phyloP scores from a whole-genome alignment of 2,888 invertebrate genomes.

The Mimachlamys varia region DNA sequence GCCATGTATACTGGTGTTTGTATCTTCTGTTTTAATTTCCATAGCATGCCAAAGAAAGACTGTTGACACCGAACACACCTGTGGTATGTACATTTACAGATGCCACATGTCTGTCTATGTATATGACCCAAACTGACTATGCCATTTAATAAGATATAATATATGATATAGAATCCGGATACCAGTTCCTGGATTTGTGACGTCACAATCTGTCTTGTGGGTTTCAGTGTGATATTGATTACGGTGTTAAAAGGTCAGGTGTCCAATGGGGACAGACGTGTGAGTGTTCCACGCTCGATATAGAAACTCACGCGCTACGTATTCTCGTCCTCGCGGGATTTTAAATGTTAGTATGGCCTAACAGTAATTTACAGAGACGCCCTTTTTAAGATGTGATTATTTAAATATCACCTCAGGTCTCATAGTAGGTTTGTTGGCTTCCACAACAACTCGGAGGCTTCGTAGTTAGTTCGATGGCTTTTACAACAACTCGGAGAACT shows the following conservation, averaged over 20 bases:
- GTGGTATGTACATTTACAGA: too few species aligned
- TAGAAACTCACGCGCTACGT: not conserved
- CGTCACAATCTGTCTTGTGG: not conserved
- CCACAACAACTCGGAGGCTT: too few species aligned
- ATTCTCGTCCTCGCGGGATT: constrained; percentile 18
- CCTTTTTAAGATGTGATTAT: constrained; percentile 16
- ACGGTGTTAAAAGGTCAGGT: not conserved
- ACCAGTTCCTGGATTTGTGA: not conserved
- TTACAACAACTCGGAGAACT: too few species aligned
- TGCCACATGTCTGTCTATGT: too few species aligned
- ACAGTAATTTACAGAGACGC: constrained; percentile 15
- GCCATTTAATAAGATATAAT: too few species aligned
- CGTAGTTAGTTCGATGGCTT: too few species aligned
- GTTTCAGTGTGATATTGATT: constrained; percentile 7
- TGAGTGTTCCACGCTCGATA: constrained; percentile 7
- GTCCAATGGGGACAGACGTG: constrained; percentile 23
- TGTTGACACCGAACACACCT: too few species aligned
- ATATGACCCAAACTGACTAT: too few species aligned
- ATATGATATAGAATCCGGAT: not conserved
- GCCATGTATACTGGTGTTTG: too few species aligned
- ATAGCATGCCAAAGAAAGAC: too few species aligned
- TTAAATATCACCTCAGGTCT: not conserved
- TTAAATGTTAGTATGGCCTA: not conserved
- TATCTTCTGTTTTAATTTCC: too few species aligned
- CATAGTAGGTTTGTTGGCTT: not conserved